A percentile compares a stretch with the other conserved stretches of the same genome.
These are phyloP conservation scores for Pantherophis vulpinus DNA, from an alignment of 2,797 vertebrate genomes.

Conservation along the genomic window DNA sequence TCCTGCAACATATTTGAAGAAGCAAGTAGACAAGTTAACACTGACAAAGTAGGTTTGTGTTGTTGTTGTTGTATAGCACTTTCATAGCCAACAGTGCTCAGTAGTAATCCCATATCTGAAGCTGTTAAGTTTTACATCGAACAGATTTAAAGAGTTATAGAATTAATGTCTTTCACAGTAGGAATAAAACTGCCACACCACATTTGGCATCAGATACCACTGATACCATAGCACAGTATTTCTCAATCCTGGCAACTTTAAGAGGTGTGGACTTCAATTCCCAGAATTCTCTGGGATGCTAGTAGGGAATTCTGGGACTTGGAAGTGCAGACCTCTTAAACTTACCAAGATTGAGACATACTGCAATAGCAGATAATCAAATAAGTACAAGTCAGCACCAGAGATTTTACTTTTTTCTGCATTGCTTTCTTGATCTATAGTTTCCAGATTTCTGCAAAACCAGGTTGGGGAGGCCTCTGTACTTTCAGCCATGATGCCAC, in stretches of 20 bases:
- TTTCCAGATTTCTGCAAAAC: neutral
- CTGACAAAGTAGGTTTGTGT: neutral
- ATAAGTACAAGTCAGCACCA: neutral
- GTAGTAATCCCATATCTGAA: neutral
- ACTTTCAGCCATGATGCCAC: neutral
- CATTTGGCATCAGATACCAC: neutral
- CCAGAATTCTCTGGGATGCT: neutral
- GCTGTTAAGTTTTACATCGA: no score
- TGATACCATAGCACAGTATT: neutral
- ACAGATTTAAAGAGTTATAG: neutral
- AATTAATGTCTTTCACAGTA: neutral
- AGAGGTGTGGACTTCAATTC: neutral
- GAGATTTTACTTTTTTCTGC: neutral
- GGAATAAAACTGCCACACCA: neutral
- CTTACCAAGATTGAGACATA: neutral
- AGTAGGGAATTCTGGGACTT: neutral
- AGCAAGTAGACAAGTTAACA: neutral
- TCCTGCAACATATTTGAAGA: neutral
- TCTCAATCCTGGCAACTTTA: neutral
- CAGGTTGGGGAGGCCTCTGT: neutral
- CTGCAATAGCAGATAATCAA: neutral
- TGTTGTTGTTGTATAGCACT: neutral
- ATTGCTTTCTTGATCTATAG: neutral
- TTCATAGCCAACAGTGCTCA: neutral
- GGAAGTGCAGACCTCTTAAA: neutral